phyloP scores from a whole-genome alignment of 2,888 invertebrate species.

The Hofmannophila pseudospretella region DNA sequence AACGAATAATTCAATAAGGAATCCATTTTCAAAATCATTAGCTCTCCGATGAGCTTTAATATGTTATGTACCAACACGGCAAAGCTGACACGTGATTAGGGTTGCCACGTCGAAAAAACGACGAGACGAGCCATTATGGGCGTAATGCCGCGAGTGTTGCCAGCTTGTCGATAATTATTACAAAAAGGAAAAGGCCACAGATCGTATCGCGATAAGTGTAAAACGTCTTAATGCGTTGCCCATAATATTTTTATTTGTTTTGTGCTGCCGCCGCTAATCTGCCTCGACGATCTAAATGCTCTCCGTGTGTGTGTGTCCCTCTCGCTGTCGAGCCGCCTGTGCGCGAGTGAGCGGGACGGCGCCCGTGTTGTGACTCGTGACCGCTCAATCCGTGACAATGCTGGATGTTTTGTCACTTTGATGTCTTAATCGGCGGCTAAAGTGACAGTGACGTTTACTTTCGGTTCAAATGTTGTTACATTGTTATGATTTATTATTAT shows the following conservation, averaged over 20 bases:
- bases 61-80: constrained; percentile 49
- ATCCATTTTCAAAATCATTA: constrained; percentile 63
- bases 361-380: constrained; percentile 55
- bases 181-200: constrained; percentile 51
- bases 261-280: constrained; percentile 50
- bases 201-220: constrained; percentile 66
- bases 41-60: constrained; percentile 45
- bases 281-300: constrained; percentile 53
- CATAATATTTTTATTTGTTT: constrained; percentile 74
- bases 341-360: constrained; percentile 36
- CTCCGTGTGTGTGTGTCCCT: constrained; percentile 39
- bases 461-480: constrained; percentile 8
- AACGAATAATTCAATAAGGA: constrained; percentile 50
- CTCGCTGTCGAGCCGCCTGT: constrained; percentile 16
- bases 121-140: constrained; percentile 63
- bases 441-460: constrained; percentile 46
- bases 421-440: constrained; percentile 52
- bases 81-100: constrained; percentile 77
- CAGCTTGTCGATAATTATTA: constrained; percentile 76
- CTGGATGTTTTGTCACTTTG: constrained; percentile 53
- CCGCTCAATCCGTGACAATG: constrained; percentile 50
- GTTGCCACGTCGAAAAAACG: constrained; percentile 66
- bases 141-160: constrained; percentile 63
- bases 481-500: neutral
- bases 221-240: constrained; percentile 72